These are phyloP conservation scores for Mesocentrotus franciscanus DNA, from an alignment of 53 echinoderm and acorn worm species.

Conservation along the genomic window DNA sequence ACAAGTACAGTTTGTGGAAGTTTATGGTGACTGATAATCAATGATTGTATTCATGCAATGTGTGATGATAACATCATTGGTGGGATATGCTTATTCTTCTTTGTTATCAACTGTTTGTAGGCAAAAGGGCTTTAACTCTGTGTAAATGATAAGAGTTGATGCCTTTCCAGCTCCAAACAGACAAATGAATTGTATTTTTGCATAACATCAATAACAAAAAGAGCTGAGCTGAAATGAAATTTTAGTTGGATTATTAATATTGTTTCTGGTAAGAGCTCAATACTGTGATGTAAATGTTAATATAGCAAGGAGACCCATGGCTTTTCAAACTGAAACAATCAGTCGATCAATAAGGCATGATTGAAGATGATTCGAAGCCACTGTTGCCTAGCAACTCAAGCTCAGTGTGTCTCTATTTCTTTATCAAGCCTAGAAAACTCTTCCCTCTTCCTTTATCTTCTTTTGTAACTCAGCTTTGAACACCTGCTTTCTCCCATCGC, in stretches of 20 bases:
- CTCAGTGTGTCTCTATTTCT: slow-evolving; percentile 25
- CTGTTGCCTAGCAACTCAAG: slow-evolving; percentile 13
- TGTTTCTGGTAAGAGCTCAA: background rate
- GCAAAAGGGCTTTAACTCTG: no score
- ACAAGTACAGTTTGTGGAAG: background rate
- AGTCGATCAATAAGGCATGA: background rate
- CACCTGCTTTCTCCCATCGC: slow-evolving; percentile 15
- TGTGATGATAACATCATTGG: background rate
- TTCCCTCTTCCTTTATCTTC: slow-evolving; percentile 39
- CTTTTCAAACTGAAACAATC: background rate
- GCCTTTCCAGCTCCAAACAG: no score
- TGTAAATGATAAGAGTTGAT: no score
- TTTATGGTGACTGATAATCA: background rate
- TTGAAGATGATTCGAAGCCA: background rate
- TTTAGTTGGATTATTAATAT: no score
- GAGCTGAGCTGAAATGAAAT: background rate
- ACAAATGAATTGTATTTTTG: no score
- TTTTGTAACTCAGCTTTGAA: background rate
- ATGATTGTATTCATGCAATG: background rate
- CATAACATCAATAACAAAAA: background rate
- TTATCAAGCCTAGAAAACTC: slow-evolving; percentile 7
- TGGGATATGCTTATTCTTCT: background rate
- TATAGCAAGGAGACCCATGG: background rate
- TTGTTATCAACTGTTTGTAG: background rate
- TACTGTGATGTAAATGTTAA: background rate